These are phyloP conservation scores for Axea sp. DNA, from an alignment of 2,888 invertebrate genomes.

Conservation along the genomic window DNA sequence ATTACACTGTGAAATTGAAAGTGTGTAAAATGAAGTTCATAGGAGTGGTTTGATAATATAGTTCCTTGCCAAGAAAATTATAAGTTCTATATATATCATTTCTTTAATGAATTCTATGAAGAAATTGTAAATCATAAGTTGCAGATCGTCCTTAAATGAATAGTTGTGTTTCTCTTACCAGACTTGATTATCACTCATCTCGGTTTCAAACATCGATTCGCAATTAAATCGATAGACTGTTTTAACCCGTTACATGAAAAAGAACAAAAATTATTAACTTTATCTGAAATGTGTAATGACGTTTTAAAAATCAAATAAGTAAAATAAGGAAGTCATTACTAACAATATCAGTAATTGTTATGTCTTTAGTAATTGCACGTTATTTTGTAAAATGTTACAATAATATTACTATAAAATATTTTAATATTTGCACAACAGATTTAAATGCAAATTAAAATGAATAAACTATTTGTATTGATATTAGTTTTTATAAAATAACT, in stretches of 20 bases:
- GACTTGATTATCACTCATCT: slow-evolving; percentile 29
- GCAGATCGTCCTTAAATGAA: slow-evolving; percentile 4
- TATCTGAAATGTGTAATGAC: neutral
- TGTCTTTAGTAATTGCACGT: too few species aligned
- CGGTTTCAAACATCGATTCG: slow-evolving; percentile 23
- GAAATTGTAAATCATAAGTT: neutral
- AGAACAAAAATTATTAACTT: slow-evolving; percentile 27
- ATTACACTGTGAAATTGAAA: too few species aligned
- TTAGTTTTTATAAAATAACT: too few species aligned
- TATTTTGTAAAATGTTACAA: too few species aligned
- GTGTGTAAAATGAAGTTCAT: neutral
- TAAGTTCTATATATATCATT: slow-evolving; percentile 31
- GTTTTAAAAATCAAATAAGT: neutral
- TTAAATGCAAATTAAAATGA: too few species aligned
- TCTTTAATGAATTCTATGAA: neutral
- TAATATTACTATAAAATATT: too few species aligned
- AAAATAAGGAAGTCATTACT: too few species aligned
- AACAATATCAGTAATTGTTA: too few species aligned
- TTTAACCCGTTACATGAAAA: slow-evolving; percentile 36
- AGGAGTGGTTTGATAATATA: slow-evolving; percentile 31
- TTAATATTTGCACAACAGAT: too few species aligned
- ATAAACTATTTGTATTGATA: too few species aligned
- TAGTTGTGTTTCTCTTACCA: slow-evolving; percentile 28
- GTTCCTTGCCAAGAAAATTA: slow-evolving; percentile 21
- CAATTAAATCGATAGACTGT: slow-evolving; percentile 36